These are phyloP conservation scores for Lithophane semibrunnea DNA, from an alignment of 2,888 invertebrate species.

Conservation along the genomic window DNA sequence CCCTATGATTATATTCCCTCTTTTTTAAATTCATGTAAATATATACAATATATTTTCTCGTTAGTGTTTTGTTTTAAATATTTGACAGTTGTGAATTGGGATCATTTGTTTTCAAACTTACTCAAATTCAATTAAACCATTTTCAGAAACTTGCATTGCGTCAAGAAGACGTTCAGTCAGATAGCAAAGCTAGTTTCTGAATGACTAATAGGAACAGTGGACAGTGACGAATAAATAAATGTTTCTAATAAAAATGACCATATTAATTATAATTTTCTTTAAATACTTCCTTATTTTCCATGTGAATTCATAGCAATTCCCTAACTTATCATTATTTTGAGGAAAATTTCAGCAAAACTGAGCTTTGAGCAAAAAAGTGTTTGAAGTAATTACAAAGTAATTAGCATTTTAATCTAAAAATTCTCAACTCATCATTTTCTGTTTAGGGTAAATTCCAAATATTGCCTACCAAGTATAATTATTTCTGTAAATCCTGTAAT, in stretches of 20 bases:
- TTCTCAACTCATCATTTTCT: conserved; percentile 22
- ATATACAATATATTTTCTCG: neutral
- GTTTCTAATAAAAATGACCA: neutral
- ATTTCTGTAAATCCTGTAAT: conserved; percentile 10
- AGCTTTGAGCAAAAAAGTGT: conserved; percentile 23
- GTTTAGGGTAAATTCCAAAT: conserved; percentile 8
- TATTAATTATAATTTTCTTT: neutral
- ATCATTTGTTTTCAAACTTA: neutral
- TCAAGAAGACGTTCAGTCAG: neutral
- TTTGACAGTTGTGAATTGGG: neutral
- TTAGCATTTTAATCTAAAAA: conserved; percentile 47
- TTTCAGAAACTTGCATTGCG: neutral
- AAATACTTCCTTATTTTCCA: conserved; percentile 13
- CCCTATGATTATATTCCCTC: too few species aligned
- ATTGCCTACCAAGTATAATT: neutral
- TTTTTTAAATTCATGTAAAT: too few species aligned
- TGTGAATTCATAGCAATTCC: conserved; percentile 5
- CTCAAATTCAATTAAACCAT: neutral
- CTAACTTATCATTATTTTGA: conserved; percentile 1
- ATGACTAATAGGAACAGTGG: neutral
- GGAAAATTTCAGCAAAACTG: conserved; percentile 5
- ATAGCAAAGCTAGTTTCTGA: neutral
- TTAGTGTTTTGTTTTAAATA: neutral
- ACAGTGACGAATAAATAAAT: neutral
- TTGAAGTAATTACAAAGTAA: conserved; percentile 44